A percentile compares a stretch with the other conserved stretches of the same genome.
phyloP scores from a whole-genome alignment of 2,888 invertebrate genomes.

The Scaptodrosophila latifasciaeformis region DNA sequence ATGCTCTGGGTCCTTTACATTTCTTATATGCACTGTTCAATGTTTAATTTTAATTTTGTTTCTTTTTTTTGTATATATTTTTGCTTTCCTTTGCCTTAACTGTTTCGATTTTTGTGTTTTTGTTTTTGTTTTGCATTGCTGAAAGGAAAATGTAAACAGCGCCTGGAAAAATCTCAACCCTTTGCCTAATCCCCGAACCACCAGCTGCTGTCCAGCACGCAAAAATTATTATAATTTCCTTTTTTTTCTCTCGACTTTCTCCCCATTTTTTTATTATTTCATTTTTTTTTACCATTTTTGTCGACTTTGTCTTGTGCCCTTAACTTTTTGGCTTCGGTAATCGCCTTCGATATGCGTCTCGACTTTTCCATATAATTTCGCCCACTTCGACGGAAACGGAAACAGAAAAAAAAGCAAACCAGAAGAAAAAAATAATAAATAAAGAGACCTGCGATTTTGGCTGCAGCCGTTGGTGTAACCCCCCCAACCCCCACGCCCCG shows the following conservation, averaged over 20 bases:
- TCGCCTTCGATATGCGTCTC: slow-evolving; percentile 51
- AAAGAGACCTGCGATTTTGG: too few species aligned
- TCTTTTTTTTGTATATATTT: slow-evolving; percentile 14
- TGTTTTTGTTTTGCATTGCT: slow-evolving; percentile 47
- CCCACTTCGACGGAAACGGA: slow-evolving; percentile 57
- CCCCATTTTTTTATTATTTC: slow-evolving; percentile 21
- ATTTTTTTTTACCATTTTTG: slow-evolving; percentile 1
- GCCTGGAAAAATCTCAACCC: slow-evolving; percentile 18
- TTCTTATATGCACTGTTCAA: slow-evolving; percentile 27
- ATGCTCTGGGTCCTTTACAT: slow-evolving; percentile 30
- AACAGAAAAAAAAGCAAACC: slow-evolving; percentile 59
- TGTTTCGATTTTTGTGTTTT: slow-evolving; percentile 16
- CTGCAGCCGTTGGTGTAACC: slow-evolving; percentile 27
- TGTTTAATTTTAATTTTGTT: slow-evolving; percentile 42
- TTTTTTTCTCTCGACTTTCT: slow-evolving; percentile 8
- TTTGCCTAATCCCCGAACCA: not conserved
- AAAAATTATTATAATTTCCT: slow-evolving; percentile 61
- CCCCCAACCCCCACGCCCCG: not conserved
- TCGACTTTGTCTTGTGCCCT: slow-evolving; percentile 30
- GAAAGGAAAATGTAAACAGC: slow-evolving; percentile 34
- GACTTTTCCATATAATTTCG: slow-evolving; percentile 19
- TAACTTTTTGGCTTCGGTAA: slow-evolving; percentile 42
- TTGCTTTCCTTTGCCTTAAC: slow-evolving; percentile 8
- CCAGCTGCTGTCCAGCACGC: slow-evolving; percentile 45
- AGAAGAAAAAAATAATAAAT: not conserved